Evolutionary conservation across 2,888 invertebrate species (phyloP), one percentile per base, ranked within the genome.

Genomic region (Athrips mouffetella): DNA sequence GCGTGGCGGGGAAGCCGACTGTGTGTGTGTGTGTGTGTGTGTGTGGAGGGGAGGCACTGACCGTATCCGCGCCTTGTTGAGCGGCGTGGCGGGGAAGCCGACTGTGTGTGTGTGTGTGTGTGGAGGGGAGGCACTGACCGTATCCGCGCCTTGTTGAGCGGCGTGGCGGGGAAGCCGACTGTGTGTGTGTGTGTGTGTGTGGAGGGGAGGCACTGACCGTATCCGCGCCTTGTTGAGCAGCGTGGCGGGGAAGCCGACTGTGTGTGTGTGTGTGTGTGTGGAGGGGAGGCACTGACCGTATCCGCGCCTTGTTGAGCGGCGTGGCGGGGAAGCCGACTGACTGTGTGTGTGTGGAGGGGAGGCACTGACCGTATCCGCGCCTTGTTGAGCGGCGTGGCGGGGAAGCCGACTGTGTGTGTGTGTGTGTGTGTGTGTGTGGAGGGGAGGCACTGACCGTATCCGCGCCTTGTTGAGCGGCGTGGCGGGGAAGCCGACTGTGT

Each of bases 301-400:
- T 96, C 68, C 99, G 91, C 25, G 96, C 96, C 84, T 95, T 94
- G 89, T 95, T 94, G 58, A 99, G 91, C 39, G 98, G 96, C 45
- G 99, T 98, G 50, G 99, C 99, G 48, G 99, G 99, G 85, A 98
- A 99, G 57, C 98, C 98, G 48, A 98, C 99, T n/a, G n/a, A n/a
- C n/a, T 15, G 8, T 5, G 3, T 8, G 2, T 4, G 27, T 27
- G 27, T 27, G 27, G 7, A 10, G 8, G n/a, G n/a, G n/a, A 5
- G 8, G 3, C 3, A 40, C 59, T 45, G 29, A 84, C 63, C 98
- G 90, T 65, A 96, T 96, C 68, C 99, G 91, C 25, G 96, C 96
- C 84, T 95, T 94, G 89, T 95, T 94, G 58, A 99, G 91, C 39
- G 98, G 96, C 45, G 99, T 98, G 50, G 99, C 99, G 48, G 99